A percentile compares a stretch with the other conserved stretches of the same genome.
These are phyloP conservation scores for Cyclargus thomasi DNA, from an alignment of 1,140 invertebrate species.

Conservation along the genomic window DNA sequence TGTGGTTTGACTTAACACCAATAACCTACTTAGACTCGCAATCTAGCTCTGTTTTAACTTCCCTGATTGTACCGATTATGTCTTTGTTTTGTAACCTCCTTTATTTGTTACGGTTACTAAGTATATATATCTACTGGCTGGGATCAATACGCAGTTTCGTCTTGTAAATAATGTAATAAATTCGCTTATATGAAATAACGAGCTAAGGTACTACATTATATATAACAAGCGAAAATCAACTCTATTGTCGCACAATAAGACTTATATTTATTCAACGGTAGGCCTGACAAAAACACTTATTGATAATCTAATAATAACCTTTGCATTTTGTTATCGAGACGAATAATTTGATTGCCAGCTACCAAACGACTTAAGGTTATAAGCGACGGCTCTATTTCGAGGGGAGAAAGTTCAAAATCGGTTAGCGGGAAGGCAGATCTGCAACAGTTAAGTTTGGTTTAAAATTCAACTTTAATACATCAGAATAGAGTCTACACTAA, in stretches of 20 bases:
- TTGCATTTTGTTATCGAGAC: slow-evolving; percentile 8
- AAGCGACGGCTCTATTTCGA: slow-evolving; percentile 20
- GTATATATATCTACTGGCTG: too few relatives aligned
- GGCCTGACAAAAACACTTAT: neutral
- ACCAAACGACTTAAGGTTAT: neutral
- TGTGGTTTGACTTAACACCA: too few relatives aligned
- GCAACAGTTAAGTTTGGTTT: neutral
- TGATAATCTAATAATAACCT: slow-evolving; percentile 15
- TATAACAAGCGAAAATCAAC: neutral
- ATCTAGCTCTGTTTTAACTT: too few relatives aligned
- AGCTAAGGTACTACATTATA: neutral
- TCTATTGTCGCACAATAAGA: neutral
- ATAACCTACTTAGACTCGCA: too few relatives aligned
- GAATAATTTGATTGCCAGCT: slow-evolving; percentile 2
- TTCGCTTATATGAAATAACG: neutral
- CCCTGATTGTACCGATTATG: too few relatives aligned
- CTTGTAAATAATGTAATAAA: neutral
- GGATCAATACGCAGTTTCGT: neutral
- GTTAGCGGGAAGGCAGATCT: neutral
- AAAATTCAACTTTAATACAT: neutral
- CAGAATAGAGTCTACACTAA: neutral
- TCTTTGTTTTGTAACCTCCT: too few relatives aligned
- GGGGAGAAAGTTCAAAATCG: slow-evolving; percentile 21
- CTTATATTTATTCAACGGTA: neutral
- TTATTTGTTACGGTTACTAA: too few relatives aligned